Base-by-base conservation (phyloP, 2,797 vertebrate genomes). In the Notolabrus celidotus region DNA sequence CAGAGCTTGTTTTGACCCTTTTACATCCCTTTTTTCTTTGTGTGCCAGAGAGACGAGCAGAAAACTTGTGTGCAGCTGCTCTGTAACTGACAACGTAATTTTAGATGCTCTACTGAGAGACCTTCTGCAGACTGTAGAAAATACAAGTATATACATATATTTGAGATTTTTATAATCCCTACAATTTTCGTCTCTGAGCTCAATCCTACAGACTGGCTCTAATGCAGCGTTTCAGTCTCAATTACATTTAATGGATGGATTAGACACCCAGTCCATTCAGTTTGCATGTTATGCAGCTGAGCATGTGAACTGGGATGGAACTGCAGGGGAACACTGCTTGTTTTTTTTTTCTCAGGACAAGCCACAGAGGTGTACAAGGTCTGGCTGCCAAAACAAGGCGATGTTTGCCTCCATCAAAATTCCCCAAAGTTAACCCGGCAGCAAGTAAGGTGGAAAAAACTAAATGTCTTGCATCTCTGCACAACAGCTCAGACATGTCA, bases 241-340 rank as follows among this genome's bases (percentile, higher is more conserved):
- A 86, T 87, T 87, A 84, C 77, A 61, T 85, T 82, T 86, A 90
- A 90, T 86, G 80, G 82, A 83, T 72, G 88, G 85, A 89, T 90
- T 90, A 90, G 80, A 86, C 74, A 85, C 79, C 31, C 31, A 64
- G 79, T 71, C 83, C 70, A 79, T 87, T 88, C 86, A 86, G 70
- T 67, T 63, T 51, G 62, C 55, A 76, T 74, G 79, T 86, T 83
- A 63, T 67, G 66, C 74, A 66, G 76, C 51, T 67, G 74, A 85
- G 80, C 69, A 52, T 74, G 71, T 79, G 85, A 90, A 87, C 10
- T 81, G 77, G 65, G 71, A 74, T 84, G 77, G 59, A 89, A 81
- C 55, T 74, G 77, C 50, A 62, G 51, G 38, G 54, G 45, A 69
- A 50, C 59, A 10, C 42, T 49, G 60, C 64, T 72, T 50, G 72